Conservation (phyloP, 1,140 invertebrate genomes). For the Dendrolimus punctatus region DNA sequence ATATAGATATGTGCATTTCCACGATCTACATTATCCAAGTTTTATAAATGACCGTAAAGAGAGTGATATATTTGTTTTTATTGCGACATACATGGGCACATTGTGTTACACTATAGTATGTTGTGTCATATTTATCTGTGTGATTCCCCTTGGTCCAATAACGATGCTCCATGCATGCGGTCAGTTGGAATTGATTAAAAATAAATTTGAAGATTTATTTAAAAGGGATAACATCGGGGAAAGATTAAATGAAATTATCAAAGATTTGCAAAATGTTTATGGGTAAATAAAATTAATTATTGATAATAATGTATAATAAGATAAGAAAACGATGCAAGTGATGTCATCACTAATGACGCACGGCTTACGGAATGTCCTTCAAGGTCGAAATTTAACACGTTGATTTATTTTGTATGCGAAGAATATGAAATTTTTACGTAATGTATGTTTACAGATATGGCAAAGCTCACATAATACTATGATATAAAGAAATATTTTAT, state of each 20-base stretch:
- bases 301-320: too few relatives aligned
- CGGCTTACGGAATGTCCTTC: too few relatives aligned
- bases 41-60: slow-evolving; percentile 20
- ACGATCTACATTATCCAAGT: slow-evolving; percentile 29
- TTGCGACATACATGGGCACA: slow-evolving; percentile 10
- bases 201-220: slow-evolving; percentile 19
- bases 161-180: slow-evolving; percentile 40
- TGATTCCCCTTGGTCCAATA: slow-evolving; percentile 28
- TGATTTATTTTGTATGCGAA: too few relatives aligned
- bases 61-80: slow-evolving; percentile 13
- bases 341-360: too few relatives aligned
- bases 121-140: slow-evolving; percentile 19
- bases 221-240: slow-evolving; percentile 7
- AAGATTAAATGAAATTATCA: slow-evolving; percentile 20
- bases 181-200: slow-evolving; percentile 27
- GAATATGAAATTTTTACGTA: too few relatives aligned
- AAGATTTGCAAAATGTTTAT: slow-evolving; percentile 17
- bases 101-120: slow-evolving; percentile 21
- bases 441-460: too few relatives aligned
- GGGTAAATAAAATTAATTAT: slow-evolving; percentile 12
- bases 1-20: slow-evolving; percentile 25
- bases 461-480: too few relatives aligned
- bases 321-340: too few relatives aligned
- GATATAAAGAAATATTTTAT: too few relatives aligned
- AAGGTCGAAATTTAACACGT: too few relatives aligned